Percentiles rank a stretch among this genome's conserved stretches.
These are phyloP conservation scores for Mactromeris polynyma DNA, from an alignment of 2,888 invertebrate species.

Conservation along the genomic window DNA sequence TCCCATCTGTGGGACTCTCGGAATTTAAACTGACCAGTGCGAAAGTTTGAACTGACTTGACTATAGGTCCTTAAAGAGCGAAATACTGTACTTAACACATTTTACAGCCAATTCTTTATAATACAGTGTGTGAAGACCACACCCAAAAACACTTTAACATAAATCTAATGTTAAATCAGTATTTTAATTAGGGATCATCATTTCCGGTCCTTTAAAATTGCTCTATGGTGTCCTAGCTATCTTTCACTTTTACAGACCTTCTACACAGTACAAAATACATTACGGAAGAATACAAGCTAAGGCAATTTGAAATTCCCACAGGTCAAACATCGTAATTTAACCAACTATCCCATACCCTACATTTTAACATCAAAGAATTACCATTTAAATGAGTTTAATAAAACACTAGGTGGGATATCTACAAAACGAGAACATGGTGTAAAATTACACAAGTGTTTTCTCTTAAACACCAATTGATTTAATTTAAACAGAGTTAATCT, in stretches of 20 bases:
- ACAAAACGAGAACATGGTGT: background rate
- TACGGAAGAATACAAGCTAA: background rate
- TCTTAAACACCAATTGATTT: background rate
- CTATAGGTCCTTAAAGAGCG: too few relatives aligned
- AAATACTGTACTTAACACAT: too few relatives aligned
- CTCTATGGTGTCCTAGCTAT: background rate
- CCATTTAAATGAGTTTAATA: constrained; percentile 4
- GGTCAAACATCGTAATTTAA: background rate
- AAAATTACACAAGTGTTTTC: constrained; percentile 6
- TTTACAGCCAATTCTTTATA: too few relatives aligned
- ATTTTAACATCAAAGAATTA: background rate
- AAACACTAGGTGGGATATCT: background rate
- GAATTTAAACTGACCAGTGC: too few relatives aligned
- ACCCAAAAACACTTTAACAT: too few relatives aligned
- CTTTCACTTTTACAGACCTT: background rate
- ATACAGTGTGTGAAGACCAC: too few relatives aligned
- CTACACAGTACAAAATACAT: background rate
- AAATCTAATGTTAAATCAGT: too few relatives aligned
- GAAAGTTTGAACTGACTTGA: too few relatives aligned
- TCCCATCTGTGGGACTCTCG: too few relatives aligned
- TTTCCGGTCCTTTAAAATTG: background rate
- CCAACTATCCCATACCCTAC: background rate
- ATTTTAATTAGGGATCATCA: background rate
- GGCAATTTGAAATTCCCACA: background rate
- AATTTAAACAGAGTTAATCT: background rate